Conservation (phyloP, 2,888 invertebrate genomes). For the Ceramica pisi region DNA sequence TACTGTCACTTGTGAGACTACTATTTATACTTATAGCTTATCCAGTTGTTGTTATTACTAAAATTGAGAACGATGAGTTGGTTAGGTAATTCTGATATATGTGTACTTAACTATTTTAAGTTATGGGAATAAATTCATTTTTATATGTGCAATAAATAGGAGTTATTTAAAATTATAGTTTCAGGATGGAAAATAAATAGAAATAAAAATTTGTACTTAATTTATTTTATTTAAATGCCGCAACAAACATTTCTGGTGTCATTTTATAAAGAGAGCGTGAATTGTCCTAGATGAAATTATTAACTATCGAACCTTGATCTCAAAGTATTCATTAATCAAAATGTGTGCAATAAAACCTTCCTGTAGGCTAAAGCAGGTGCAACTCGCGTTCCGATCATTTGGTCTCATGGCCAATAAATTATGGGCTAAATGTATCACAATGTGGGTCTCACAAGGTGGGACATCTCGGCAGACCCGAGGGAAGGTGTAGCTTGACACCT, state of each 20-base stretch:
- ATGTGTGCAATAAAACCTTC: background rate
- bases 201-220: constrained; percentile 1
- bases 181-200: constrained; percentile 48
- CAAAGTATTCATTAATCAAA: background rate
- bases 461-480: too few relatives aligned
- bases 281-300: background rate
- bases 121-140: background rate
- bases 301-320: constrained; percentile 26
- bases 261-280: constrained; percentile 47
- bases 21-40: constrained; percentile 12
- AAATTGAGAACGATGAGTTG: background rate
- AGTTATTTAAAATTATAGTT: background rate
- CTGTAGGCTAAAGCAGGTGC: background rate
- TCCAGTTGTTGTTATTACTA: constrained; percentile 21
- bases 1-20: background rate
- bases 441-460: background rate
- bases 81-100: background rate
- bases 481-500: background rate
- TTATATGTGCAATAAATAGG: constrained; percentile 29
- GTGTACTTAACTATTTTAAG: background rate
- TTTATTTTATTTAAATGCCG: constrained; percentile 34
- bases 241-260: constrained; percentile 18
- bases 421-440: background rate
- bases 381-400: background rate
- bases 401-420: background rate